Conservation (phyloP, 2,113 vertebrate species). For the Emydocephalus ijimae region DNA sequence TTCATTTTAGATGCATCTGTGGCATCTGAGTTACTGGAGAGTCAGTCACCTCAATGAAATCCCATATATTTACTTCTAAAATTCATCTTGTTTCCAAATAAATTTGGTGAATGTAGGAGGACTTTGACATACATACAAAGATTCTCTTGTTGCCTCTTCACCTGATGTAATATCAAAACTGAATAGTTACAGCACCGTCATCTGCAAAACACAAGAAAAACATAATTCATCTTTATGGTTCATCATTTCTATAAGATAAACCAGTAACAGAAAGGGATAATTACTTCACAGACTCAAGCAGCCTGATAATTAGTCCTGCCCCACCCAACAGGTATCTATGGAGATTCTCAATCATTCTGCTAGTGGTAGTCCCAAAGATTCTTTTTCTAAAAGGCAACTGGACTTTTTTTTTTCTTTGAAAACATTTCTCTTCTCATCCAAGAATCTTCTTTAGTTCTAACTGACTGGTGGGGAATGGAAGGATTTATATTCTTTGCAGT, state of each 20-base stretch:
- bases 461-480: background rate
- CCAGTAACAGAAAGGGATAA: background rate
- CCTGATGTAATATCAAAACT: fast-evolving
- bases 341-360: background rate
- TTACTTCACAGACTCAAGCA: background rate
- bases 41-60: slow-evolving; percentile 4
- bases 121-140: background rate
- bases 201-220: background rate
- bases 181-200: background rate
- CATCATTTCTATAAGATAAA: background rate
- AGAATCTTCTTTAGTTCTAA: background rate
- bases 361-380: background rate
- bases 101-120: background rate
- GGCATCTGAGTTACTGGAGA: slow-evolving; percentile 14
- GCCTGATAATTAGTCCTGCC: background rate
- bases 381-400: background rate
- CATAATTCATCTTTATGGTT: background rate
- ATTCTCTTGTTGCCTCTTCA: slow-evolving; percentile 49
- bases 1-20: slow-evolving; percentile 51
- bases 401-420: background rate
- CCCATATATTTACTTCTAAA: slow-evolving; percentile 39
- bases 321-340: background rate
- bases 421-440: background rate
- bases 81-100: slow-evolving; percentile 43
- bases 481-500: background rate